A percentile compares a stretch with the other conserved stretches of the same genome.
phyloP scores from a whole-genome alignment of 2,888 invertebrate genomes.

The Caenorhabditis sp. region DNA sequence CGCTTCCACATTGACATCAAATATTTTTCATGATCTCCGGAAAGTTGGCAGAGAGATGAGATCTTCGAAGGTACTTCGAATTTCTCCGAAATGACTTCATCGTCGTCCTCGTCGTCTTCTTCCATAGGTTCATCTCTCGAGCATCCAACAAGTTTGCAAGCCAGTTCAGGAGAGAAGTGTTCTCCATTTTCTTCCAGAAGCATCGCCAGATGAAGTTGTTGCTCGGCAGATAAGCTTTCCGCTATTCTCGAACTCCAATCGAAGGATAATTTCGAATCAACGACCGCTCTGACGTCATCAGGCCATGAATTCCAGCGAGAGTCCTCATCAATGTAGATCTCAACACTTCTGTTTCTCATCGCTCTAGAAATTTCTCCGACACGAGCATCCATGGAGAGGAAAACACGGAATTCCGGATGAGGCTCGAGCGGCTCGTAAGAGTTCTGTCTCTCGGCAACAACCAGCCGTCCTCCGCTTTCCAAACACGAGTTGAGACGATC shows the following conservation, averaged over 20 bases:
- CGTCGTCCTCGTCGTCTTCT: conserved; percentile 40
- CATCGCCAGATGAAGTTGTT: conserved; percentile 63
- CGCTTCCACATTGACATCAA: conserved; percentile 40
- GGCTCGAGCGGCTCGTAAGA: conserved; percentile 88
- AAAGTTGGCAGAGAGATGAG: neutral
- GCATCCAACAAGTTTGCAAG: conserved; percentile 49
- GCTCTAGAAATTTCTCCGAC: conserved; percentile 97
- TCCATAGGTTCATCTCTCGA: conserved; percentile 37
- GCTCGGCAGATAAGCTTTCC: conserved; percentile 29
- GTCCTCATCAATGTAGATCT: conserved; percentile 87
- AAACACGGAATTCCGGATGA: conserved; percentile 93
- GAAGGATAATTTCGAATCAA: conserved; percentile 19
- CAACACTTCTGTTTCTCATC: conserved; percentile 98
- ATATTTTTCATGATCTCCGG: conserved; percentile 46
- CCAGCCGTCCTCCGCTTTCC: conserved; percentile 93
- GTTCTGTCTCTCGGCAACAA: conserved; percentile 92
- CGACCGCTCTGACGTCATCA: conserved; percentile 43
- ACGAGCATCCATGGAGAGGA: conserved; percentile 95
- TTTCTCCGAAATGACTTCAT: neutral
- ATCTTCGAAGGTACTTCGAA: conserved; percentile 11
- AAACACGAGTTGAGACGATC: conserved; percentile 96
- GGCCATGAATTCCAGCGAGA: conserved; percentile 57
- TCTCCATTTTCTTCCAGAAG: conserved; percentile 55
- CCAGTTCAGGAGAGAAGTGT: conserved; percentile 50
- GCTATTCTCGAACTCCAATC: conserved; percentile 29